A percentile compares a stretch with the other conserved stretches of the same genome.
phyloP scores from a whole-genome alignment of 2,797 vertebrate genomes.

The Enteromius fasciolatus region DNA sequence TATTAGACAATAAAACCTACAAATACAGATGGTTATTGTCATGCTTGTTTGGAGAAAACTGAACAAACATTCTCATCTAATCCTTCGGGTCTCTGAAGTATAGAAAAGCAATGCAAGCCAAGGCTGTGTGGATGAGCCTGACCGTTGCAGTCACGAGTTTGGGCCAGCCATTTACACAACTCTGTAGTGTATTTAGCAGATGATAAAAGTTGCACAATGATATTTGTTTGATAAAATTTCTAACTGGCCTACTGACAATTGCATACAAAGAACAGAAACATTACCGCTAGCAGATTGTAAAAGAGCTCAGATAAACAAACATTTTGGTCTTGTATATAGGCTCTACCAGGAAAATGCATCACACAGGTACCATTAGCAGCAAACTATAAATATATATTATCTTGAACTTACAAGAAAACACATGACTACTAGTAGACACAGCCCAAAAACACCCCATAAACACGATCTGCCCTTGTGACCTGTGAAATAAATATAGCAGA shows the following conservation, averaged over 20 bases:
- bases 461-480: neutral
- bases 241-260: too few species aligned
- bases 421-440: neutral
- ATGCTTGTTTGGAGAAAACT: too few species aligned
- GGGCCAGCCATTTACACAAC: too few species aligned
- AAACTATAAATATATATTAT: neutral
- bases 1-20: too few species aligned
- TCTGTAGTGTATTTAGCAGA: too few species aligned
- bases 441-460: neutral
- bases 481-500: neutral
- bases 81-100: neutral
- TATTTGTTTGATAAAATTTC: too few species aligned
- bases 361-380: neutral
- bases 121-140: too few species aligned
- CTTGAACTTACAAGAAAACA: constrained; percentile 4
- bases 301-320: neutral
- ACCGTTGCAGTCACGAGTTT: too few species aligned
- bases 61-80: too few species aligned
- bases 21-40: too few species aligned
- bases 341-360: neutral
- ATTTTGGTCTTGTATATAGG: neutral
- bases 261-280: too few species aligned
- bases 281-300: neutral
- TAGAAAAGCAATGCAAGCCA: neutral
- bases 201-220: too few species aligned